phyloP scores from a whole-genome alignment of 92 coral and sea anemone genomes.

The Hydrozoanthus gracilis region DNA sequence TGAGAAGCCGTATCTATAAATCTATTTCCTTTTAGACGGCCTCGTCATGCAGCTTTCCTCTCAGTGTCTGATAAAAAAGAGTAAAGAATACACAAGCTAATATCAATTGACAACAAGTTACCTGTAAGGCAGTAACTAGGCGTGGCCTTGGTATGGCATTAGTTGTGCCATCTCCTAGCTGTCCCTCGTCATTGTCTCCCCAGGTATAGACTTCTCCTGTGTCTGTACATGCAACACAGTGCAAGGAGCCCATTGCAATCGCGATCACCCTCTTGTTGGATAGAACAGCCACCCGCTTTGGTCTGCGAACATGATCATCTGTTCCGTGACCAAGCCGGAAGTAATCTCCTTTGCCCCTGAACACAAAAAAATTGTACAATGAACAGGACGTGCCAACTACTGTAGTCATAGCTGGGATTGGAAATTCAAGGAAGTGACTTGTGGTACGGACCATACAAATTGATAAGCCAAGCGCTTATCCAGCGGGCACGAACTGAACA shows the following conservation, averaged over 20 bases:
- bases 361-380: background rate
- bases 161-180: slow-evolving; percentile 97
- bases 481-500: too few species aligned
- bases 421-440: too few species aligned
- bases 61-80: background rate
- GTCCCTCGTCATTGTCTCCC: slow-evolving; percentile 99
- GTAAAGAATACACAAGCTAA: background rate
- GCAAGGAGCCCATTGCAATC: slow-evolving; percentile 96
- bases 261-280: slow-evolving; percentile 91
- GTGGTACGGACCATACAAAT: background rate
- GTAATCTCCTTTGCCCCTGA: slow-evolving; percentile 98
- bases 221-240: slow-evolving; percentile 98
- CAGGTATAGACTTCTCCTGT: slow-evolving; percentile 98
- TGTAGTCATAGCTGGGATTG: too few species aligned
- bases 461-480: background rate
- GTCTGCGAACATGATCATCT: slow-evolving; percentile 97
- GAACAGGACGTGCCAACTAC: background rate
- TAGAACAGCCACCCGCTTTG: slow-evolving; percentile 92
- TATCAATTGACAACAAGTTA: background rate
- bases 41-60: too few species aligned
- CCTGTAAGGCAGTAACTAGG: slow-evolving; percentile 98
- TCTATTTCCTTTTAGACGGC: too few species aligned
- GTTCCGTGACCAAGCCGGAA: slow-evolving; percentile 98
- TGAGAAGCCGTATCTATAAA: too few species aligned
- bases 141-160: slow-evolving; percentile 95